Conservation (phyloP, 2,113 vertebrate genomes). For the Pelusios castaneus region DNA sequence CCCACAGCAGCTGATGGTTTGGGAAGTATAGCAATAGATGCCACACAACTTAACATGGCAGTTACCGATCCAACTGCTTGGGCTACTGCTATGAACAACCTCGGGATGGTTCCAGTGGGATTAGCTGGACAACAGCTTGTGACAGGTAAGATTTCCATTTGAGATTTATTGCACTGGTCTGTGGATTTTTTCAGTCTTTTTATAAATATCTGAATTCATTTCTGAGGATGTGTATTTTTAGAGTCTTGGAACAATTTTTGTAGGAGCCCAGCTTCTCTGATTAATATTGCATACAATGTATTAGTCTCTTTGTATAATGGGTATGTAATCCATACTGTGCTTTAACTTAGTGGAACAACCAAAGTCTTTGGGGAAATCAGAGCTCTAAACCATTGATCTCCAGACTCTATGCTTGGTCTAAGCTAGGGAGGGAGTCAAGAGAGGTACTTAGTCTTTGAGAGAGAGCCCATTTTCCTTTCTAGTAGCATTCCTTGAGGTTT, state of each 20-base stretch:
- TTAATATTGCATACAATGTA: conserved; percentile 22
- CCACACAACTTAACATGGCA: conserved; percentile 87
- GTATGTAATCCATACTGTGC: conserved; percentile 34
- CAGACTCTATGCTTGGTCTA: background rate
- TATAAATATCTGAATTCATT: conserved; percentile 11
- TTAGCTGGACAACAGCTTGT: conserved; percentile 90
- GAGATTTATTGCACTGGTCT: background rate
- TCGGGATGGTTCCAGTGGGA: conserved; percentile 92
- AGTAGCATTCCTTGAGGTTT: conserved; percentile 41
- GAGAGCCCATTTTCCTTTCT: conserved; percentile 17
- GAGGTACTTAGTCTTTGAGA: background rate
- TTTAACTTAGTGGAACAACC: conserved; percentile 44
- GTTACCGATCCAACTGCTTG: conserved; percentile 89
- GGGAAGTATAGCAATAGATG: conserved; percentile 86
- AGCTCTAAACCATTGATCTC: background rate
- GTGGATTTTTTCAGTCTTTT: background rate
- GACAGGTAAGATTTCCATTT: conserved; percentile 81
- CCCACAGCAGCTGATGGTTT: conserved; percentile 87
- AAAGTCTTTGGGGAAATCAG: conserved; percentile 32
- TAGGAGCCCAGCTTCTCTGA: background rate
- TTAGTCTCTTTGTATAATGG: conserved; percentile 8
- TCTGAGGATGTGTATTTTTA: conserved; percentile 1
- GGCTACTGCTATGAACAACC: conserved; percentile 95
- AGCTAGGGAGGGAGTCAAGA: background rate
- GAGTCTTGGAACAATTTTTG: background rate